Conservation (phyloP, 2,797 vertebrate species). For the Hipposideros larvatus region DNA sequence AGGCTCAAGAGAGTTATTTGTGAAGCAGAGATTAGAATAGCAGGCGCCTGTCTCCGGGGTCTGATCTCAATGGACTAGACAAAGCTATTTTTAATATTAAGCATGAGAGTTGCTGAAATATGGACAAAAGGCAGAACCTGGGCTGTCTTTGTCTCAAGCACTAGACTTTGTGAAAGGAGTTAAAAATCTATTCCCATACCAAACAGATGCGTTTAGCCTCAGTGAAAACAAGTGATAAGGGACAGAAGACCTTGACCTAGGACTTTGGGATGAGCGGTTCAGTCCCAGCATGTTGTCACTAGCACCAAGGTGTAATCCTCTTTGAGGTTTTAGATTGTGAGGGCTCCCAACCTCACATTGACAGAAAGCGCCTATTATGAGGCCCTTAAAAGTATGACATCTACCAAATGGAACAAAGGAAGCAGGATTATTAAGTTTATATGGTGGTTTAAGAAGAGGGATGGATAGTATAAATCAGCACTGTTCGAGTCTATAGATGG, state of each 20-base stretch:
- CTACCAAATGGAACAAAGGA: background rate
- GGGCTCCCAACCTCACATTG: background rate
- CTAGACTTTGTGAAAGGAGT: slow-evolving; percentile 63
- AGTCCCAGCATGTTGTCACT: background rate
- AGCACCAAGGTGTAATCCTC: background rate
- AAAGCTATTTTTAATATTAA: slow-evolving; percentile 82
- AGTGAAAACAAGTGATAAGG: slow-evolving; percentile 63
- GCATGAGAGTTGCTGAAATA: slow-evolving; percentile 71
- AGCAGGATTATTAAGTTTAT: background rate
- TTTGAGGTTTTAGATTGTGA: background rate
- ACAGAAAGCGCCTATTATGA: background rate
- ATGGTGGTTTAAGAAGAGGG: background rate
- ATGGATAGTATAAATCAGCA: background rate
- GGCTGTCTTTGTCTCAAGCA: slow-evolving; percentile 65
- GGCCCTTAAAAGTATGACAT: background rate
- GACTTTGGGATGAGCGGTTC: slow-evolving; percentile 11
- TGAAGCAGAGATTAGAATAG: slow-evolving; percentile 77
- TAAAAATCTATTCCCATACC: slow-evolving; percentile 59
- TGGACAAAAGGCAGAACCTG: slow-evolving; percentile 71
- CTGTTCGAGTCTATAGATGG: background rate
- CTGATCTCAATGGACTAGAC: slow-evolving; percentile 70
- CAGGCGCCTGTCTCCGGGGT: slow-evolving; percentile 78
- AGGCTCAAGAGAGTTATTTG: slow-evolving; percentile 75
- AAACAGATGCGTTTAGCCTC: slow-evolving; percentile 32
- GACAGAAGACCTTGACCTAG: slow-evolving; percentile 70